Evolutionary conservation across 2,113 vertebrate genomes (phyloP).

Genomic region (Trematomus loennbergii): DNA sequence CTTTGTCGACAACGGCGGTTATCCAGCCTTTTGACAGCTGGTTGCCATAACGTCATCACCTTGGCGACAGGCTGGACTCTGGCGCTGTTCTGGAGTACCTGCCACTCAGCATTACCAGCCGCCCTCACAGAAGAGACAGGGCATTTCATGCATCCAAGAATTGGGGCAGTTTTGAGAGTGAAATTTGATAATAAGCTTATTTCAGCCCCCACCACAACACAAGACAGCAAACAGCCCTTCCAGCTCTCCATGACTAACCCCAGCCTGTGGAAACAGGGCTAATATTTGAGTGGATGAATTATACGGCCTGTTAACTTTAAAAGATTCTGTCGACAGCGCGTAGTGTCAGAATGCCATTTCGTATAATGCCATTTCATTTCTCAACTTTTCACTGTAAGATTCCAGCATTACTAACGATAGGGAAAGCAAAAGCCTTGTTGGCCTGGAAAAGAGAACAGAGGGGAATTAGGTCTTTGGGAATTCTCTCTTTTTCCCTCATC

Average conservation of each 20-base stretch:
- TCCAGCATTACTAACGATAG: constrained; percentile 45
- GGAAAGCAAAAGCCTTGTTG: constrained; percentile 31
- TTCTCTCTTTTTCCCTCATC: constrained; percentile 46
- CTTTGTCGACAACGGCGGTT: constrained; percentile 63
- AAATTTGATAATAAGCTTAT: constrained; percentile 85
- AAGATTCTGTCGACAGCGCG: constrained; percentile 72
- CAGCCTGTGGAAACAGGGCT: constrained; percentile 56
- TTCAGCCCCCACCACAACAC: constrained; percentile 62
- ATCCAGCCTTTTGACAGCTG: constrained; percentile 72
- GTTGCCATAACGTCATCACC: constrained; percentile 78
- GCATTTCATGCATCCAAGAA: constrained; percentile 80
- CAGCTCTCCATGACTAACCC: constrained; percentile 58
- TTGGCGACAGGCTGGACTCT: constrained; percentile 70
- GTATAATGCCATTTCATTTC: constrained; percentile 49
- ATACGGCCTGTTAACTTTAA: constrained; percentile 79
- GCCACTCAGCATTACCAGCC: constrained; percentile 82
- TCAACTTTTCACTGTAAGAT: constrained; percentile 44
- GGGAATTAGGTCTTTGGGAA: constrained; percentile 62
- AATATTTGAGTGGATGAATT: constrained; percentile 79
- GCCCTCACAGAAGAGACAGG: constrained; percentile 74
- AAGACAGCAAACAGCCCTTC: constrained; percentile 45
- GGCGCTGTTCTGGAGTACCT: constrained; percentile 75
- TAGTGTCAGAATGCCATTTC: constrained; percentile 63
- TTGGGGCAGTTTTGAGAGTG: constrained; percentile 79
- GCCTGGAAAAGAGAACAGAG: constrained; percentile 41